Base-by-base conservation (phyloP, 2,797 vertebrate species). In the Presbytis comata region DNA sequence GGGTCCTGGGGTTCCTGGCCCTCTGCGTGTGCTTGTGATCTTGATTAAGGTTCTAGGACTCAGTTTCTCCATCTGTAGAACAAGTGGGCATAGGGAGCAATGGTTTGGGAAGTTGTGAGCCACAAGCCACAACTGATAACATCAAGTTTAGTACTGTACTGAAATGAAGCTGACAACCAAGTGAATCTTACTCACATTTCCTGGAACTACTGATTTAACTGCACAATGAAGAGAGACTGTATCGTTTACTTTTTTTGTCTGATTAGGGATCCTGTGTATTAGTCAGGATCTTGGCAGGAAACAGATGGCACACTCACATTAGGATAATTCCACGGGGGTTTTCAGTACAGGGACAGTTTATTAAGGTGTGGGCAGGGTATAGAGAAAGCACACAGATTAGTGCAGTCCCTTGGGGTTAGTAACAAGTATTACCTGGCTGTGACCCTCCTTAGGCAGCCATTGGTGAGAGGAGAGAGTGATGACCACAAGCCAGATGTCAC, bases 221-320 rank as follows among this genome's bases (percentile, higher is more conserved):
- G 50, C 81, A n/a, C 0, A 0, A 44, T 3, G 6, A 0, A 14
- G 93, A 97, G 84, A 93, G 57, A 81, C 46, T n/a, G 16, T 28
- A 41, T 16, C 6, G 22, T 50, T 90, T 91, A 61, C 93, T 89
- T 70, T 86, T 92, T 70, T 83, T n/a, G n/a, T 92, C 89, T 92
- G 92, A 95, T 92, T 59, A 93, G 96, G 96, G 89, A 61, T 53
- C 48, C 41, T 2, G 0, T 4, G 41, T 72, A 89, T 95, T 48
- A 90, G 74, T 93, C 30, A 88, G 86, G 92, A 82, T 75, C 28
- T n/a, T 53, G 80, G 91, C 81, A 85, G 93, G 92, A 89, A 95
- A 50, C 81, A 96, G 93, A 93, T 92, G 92, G 80, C 41, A 7
- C 46, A 5, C 14, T 33, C 26, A 14, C 76, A 36, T 89, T 79